Percentiles rank a stretch among this genome's conserved stretches.
Evolutionary conservation across 2,113 vertebrate species (phyloP).

Genomic region (Ellobius talpinus): DNA sequence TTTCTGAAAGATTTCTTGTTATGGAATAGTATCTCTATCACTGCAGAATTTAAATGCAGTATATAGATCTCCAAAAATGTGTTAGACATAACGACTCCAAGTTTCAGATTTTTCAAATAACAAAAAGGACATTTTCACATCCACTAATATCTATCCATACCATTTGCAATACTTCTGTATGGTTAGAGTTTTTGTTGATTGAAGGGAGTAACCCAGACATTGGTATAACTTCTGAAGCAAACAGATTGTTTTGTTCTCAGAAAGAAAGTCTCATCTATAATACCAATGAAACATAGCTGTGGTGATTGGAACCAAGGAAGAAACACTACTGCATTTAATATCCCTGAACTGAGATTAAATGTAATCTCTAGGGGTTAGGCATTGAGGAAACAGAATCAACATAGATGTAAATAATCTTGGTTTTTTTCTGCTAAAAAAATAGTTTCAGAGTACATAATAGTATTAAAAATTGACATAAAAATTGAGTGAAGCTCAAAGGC

Average conservation of each 20-base stretch:
- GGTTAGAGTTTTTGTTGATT: not conserved
- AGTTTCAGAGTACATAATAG: not conserved
- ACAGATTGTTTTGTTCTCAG: not conserved
- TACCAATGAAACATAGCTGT: not conserved
- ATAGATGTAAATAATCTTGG: conserved; percentile 16
- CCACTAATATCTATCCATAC: not conserved
- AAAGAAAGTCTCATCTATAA: not conserved
- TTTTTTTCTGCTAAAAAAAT: conserved; percentile 12
- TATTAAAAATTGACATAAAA: conserved; percentile 1
- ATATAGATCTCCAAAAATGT: not conserved
- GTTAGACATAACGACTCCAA: not conserved
- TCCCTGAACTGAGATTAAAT: conserved; percentile 37
- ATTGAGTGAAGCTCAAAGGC: not conserved
- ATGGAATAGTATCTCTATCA: not conserved
- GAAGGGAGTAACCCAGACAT: not conserved
- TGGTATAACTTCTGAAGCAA: not conserved
- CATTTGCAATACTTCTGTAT: not conserved
- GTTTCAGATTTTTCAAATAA: not conserved
- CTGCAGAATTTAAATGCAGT: not conserved
- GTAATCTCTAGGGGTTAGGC: not conserved
- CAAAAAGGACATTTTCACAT: not conserved
- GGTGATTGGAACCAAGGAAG: not conserved
- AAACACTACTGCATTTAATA: not conserved
- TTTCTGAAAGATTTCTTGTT: conserved; percentile 27
- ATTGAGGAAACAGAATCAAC: not conserved